Conservation (phyloP, 2,113 vertebrate genomes). For the Antechinus stuartii region DNA sequence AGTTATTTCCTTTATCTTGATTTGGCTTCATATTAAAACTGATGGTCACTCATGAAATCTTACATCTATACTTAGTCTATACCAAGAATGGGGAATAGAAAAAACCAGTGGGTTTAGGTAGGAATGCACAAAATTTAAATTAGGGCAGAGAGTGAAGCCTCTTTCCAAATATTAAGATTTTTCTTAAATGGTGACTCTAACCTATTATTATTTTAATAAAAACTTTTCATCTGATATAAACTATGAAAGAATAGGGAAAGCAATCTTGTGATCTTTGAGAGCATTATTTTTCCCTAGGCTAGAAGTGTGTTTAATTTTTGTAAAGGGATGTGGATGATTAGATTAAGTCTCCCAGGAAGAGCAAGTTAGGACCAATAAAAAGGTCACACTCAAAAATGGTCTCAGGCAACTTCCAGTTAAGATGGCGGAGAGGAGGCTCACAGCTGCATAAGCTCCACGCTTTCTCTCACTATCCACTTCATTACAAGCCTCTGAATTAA, state of each 20-base stretch:
- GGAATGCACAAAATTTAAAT: background rate
- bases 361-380: background rate
- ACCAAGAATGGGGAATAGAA: background rate
- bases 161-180: background rate
- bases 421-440: too few species aligned
- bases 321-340: background rate
- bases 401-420: background rate
- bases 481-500: too few species aligned
- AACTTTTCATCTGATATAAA: background rate
- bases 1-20: background rate
- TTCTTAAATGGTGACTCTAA: background rate
- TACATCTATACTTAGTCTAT: background rate
- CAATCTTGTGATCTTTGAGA: background rate
- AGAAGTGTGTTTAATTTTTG: background rate
- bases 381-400: background rate
- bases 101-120: background rate
- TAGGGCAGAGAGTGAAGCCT: background rate
- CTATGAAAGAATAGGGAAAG: background rate
- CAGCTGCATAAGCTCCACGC: too few species aligned
- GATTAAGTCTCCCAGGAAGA: background rate
- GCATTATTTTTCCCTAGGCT: background rate
- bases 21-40: background rate
- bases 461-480: too few species aligned
- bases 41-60: background rate
- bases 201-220: background rate